A percentile compares a stretch with the other conserved stretches of the same genome.
Evolutionary conservation across 2,113 vertebrate genomes (phyloP).

Genomic region (Hystrix brachyura): DNA sequence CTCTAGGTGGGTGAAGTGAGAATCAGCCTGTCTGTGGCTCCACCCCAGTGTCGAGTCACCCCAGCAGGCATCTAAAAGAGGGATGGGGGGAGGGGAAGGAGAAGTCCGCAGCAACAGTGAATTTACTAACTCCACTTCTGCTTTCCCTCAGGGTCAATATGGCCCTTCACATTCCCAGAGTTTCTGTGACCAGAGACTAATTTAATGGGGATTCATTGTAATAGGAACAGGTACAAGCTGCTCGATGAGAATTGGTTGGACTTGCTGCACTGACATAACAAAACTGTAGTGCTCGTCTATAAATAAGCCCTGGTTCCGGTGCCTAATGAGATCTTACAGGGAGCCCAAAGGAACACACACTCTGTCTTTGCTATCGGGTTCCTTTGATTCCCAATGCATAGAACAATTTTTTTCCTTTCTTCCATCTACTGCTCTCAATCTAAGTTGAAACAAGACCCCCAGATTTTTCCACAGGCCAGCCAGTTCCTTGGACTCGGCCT

Average conservation of each 20-base stretch:
- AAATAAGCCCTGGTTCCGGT: constrained; percentile 57
- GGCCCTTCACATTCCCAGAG: background rate
- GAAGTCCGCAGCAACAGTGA: background rate
- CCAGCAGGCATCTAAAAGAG: background rate
- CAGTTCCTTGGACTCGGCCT: background rate
- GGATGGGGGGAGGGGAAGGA: background rate
- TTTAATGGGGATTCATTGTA: background rate
- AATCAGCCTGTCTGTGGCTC: background rate
- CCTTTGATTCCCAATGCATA: background rate
- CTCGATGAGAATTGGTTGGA: constrained; percentile 50
- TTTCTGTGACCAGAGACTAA: background rate
- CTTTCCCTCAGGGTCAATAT: background rate
- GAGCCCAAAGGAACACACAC: constrained; percentile 21
- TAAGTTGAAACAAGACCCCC: background rate
- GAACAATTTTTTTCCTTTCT: background rate
- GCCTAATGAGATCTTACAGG: constrained; percentile 54
- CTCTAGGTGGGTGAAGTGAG: background rate
- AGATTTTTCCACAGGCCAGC: background rate
- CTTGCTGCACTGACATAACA: background rate
- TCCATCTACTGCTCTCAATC: background rate
- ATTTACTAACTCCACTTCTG: background rate
- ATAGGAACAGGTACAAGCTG: constrained; percentile 27
- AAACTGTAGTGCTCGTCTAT: constrained; percentile 45
- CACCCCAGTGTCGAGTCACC: background rate
- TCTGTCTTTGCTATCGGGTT: constrained; percentile 44